Evolutionary conservation across 2,888 invertebrate genomes (phyloP).

Genomic region (Leptinotarsa rubiginosa): DNA sequence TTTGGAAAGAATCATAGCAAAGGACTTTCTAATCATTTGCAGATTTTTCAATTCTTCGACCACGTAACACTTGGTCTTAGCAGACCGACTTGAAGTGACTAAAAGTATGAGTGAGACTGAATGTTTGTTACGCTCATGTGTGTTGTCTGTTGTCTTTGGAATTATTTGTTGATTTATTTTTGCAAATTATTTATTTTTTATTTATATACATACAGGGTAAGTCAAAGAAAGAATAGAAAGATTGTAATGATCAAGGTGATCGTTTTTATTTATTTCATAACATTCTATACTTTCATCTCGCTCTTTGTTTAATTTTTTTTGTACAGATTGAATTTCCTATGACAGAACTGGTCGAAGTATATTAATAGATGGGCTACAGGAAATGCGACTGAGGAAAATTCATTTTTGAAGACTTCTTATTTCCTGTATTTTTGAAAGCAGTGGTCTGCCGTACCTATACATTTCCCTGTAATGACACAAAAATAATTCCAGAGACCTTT

Average conservation of each 20-base stretch:
- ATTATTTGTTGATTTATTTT: slow-evolving; percentile 43
- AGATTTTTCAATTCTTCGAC: neutral
- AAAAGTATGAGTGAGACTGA: slow-evolving; percentile 47
- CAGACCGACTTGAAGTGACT: slow-evolving; percentile 48
- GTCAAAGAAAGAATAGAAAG: slow-evolving; percentile 20
- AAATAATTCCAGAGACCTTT: slow-evolving; percentile 44
- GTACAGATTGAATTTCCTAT: slow-evolving; percentile 12
- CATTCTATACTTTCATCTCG: slow-evolving; percentile 18
- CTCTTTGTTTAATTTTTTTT: neutral
- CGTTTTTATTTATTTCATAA: slow-evolving; percentile 9
- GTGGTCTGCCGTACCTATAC: slow-evolving; percentile 41
- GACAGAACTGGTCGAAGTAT: slow-evolving; percentile 32
- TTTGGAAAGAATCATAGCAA: neutral
- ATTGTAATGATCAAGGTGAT: slow-evolving; percentile 6
- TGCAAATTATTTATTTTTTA: slow-evolving; percentile 46
- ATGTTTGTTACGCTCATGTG: slow-evolving; percentile 46
- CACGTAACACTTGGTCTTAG: slow-evolving; percentile 3
- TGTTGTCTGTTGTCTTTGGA: slow-evolving; percentile 48
- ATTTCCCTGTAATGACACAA: slow-evolving; percentile 29
- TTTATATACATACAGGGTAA: slow-evolving; percentile 36
- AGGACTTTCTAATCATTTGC: slow-evolving; percentile 4
- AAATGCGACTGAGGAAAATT: slow-evolving; percentile 11
- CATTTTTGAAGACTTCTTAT: neutral
- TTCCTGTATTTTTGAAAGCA: slow-evolving; percentile 18
- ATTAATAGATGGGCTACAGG: neutral